These are phyloP conservation scores for Xanthorhoe spadicearia DNA, from an alignment of 2,888 invertebrate genomes.

Conservation along the genomic window DNA sequence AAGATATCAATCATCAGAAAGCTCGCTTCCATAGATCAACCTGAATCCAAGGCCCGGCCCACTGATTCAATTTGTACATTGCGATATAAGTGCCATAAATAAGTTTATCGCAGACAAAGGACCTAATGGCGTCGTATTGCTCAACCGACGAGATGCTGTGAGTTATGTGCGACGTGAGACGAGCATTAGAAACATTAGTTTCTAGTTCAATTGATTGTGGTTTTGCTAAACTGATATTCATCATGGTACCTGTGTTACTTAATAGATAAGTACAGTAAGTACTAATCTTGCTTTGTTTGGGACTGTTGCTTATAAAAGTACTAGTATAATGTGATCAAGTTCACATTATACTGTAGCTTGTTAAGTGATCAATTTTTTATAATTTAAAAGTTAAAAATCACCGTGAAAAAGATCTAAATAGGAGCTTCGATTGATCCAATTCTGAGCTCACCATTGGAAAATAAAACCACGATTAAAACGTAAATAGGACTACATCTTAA, in stretches of 20 bases:
- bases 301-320: background rate
- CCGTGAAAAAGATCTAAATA: no score
- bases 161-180: slow-evolving; percentile 44
- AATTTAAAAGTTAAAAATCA: no score
- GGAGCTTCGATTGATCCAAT: no score
- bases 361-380: no score
- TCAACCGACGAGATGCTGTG: slow-evolving; percentile 41
- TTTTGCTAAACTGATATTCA: background rate
- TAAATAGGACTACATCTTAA: no score
- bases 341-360: no score
- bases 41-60: slow-evolving; percentile 37
- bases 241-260: background rate
- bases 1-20: slow-evolving; percentile 33
- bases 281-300: background rate
- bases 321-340: no score
- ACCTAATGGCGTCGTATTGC: slow-evolving; percentile 32
- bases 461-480: no score
- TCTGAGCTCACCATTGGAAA: no score
- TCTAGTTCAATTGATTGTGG: slow-evolving; percentile 26
- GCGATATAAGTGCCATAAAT: slow-evolving; percentile 38
- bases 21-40: slow-evolving; percentile 33
- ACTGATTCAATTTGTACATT: slow-evolving; percentile 36
- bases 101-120: slow-evolving; percentile 39
- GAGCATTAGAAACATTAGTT: slow-evolving; percentile 34
- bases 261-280: background rate